Evolutionary conservation across 1,140 invertebrate genomes (phyloP), one percentile per base, ranked within the genome.

Genomic region (Drosophila pandora): DNA sequence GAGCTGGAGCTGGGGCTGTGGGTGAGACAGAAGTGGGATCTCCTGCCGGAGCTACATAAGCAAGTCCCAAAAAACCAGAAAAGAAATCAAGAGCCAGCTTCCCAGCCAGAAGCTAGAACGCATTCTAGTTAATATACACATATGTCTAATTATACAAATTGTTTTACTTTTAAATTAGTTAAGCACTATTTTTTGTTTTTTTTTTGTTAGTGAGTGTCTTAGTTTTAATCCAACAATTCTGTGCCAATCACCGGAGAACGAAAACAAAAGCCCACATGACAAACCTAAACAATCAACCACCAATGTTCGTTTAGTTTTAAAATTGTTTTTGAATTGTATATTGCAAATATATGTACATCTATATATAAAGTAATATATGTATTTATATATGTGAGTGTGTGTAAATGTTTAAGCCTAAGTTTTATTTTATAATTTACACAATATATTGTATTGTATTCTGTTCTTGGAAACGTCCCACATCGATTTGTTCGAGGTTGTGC

Each of bases 51-150:
- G 49, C 49, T 37, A 17, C 10, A 13, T 34, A 22, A 6, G 10
- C 41, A 32, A 10, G 9, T 8, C 32, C 8, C 32, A 32, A 32
- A 10, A 10, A 8, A 2, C 25, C 30, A 9, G 3, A n/a, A 10
- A 2, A n/a, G 34, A 37, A 37, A 10, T 10, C 34, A 37, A n/a
- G 12, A 10, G 21, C 50, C 57, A 30, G 58, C 39, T 25, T 25
- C 22, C 52, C 37, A 63, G 49, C 47, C 32, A 62, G 54, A 59
- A 55, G 49, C 54, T 57, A 60, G 41, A 61, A 67, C 64, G 71
- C 60, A 87, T 39, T 55, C 76, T 85, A 85, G 82, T 81, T 81
- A 79, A 83, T 41, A 41, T 13, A 76, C 41, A 53, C 32, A 10
- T 39, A 45, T 50, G 57, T 43, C 22, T 28, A 49, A 70, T 54